Percentiles rank a stretch among this genome's conserved stretches.
Evolutionary conservation across 1,140 invertebrate genomes (phyloP).

Genomic region (Cyrtorhinus lividipennis): DNA sequence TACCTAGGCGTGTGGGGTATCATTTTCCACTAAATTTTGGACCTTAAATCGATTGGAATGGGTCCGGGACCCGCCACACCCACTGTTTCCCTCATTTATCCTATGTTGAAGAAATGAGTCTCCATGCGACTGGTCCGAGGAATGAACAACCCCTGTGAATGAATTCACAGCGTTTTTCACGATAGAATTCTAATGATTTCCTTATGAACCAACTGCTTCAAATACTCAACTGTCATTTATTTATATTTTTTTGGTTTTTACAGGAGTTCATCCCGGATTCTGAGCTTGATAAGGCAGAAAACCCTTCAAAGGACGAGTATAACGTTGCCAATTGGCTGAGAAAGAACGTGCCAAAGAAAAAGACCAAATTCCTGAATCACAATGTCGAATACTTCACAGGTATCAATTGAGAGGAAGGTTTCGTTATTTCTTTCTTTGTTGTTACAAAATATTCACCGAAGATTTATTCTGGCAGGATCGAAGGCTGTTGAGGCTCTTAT

Average conservation of each 20-base stretch:
- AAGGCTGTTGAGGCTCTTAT: constrained; percentile 85
- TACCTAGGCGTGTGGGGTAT: no score
- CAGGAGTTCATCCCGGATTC: constrained; percentile 43
- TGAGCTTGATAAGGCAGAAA: constrained; percentile 39
- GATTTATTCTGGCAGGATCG: constrained; percentile 39
- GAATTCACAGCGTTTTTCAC: not conserved
- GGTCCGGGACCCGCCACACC: no score
- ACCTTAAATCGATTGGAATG: no score
- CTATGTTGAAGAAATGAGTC: no score
- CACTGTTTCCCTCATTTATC: no score
- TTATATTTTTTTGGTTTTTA: constrained; percentile 22
- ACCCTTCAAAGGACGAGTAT: constrained; percentile 84
- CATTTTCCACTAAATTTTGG: no score
- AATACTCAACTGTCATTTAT: not conserved
- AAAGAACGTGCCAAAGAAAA: constrained; percentile 82
- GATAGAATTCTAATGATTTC: not conserved
- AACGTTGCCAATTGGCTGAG: constrained; percentile 84
- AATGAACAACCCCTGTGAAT: not conserved
- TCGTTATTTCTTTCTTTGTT: not conserved
- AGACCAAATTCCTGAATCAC: constrained; percentile 88
- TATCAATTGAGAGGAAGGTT: constrained; percentile 32
- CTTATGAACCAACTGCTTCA: not conserved
- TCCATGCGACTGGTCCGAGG: no score
- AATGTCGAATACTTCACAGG: constrained; percentile 95
- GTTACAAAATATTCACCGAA: no score